These are phyloP conservation scores for Smithornis capensis DNA, from an alignment of 2,113 vertebrate species.

Conservation along the genomic window DNA sequence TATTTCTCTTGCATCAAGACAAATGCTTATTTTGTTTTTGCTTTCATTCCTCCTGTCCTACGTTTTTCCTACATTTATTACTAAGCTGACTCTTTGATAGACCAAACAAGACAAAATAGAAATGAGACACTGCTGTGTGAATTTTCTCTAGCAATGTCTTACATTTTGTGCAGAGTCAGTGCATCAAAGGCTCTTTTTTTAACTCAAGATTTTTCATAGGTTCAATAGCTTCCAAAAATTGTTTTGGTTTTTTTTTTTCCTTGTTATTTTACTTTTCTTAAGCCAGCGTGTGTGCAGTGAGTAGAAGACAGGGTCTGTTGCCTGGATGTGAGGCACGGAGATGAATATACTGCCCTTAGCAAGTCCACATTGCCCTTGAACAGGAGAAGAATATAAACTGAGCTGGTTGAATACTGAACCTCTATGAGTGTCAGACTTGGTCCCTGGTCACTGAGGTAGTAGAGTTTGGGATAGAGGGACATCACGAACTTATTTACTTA, in stretches of 20 bases:
- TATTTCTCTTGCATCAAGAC: neutral
- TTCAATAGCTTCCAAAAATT: neutral
- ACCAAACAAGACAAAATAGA: neutral
- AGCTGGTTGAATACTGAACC: neutral
- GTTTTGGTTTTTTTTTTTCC: neutral
- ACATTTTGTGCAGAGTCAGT: neutral
- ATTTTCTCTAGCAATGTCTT: neutral
- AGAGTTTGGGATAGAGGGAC: rapidly evolving
- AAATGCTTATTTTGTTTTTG: neutral
- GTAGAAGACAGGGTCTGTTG: neutral
- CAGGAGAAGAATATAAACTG: neutral
- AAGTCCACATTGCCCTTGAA: neutral
- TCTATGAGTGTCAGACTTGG: neutral
- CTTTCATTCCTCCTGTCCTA: neutral
- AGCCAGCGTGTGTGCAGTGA: neutral
- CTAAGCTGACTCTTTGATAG: neutral
- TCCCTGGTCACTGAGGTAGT: neutral
- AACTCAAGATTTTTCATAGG: neutral
- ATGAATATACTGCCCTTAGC: neutral
- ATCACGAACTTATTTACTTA: neutral
- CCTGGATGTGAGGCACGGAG: neutral
- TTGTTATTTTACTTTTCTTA: neutral
- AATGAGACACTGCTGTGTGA: neutral
- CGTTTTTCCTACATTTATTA: neutral
- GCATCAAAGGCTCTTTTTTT: neutral